These are phyloP conservation scores for Platyscapa corneri DNA, from an alignment of 1,140 invertebrate genomes.

Conservation along the genomic window DNA sequence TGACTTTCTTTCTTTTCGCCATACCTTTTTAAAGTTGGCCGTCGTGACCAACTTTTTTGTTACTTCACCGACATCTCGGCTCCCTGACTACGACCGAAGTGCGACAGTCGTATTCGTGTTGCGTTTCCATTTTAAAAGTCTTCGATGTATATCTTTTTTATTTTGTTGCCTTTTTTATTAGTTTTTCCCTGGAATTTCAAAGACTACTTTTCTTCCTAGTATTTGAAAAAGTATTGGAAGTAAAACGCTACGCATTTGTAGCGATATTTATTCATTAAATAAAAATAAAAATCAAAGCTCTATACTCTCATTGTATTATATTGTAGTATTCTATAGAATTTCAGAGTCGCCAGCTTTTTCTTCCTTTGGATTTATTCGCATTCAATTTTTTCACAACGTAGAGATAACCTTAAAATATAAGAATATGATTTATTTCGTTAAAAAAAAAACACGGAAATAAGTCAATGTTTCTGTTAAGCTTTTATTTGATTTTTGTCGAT, in stretches of 20 bases:
- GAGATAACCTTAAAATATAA: neutral
- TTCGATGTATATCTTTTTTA: neutral
- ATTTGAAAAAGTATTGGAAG: neutral
- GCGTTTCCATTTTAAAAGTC: neutral
- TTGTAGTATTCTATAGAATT: too few relatives aligned
- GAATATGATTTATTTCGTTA: too few relatives aligned
- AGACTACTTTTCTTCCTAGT: neutral
- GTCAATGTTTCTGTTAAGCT: too few relatives aligned
- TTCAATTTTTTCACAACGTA: too few relatives aligned
- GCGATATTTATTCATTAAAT: too few relatives aligned
- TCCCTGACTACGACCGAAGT: neutral
- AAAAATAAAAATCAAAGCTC: too few relatives aligned
- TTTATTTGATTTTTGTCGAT: too few relatives aligned
- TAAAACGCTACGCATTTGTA: neutral
- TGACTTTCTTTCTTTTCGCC: slow-evolving; percentile 1
- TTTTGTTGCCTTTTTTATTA: neutral
- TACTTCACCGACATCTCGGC: slow-evolving; percentile 23
- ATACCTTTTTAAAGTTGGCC: slow-evolving; percentile 18
- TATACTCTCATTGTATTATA: too few relatives aligned
- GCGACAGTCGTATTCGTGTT: neutral
- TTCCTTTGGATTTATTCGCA: too few relatives aligned
- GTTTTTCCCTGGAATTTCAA: neutral
- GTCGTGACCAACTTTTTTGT: slow-evolving; percentile 1
- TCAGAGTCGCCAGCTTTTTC: too few relatives aligned
- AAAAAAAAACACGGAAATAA: too few relatives aligned